Evolutionary conservation across 2,797 vertebrate species (phyloP).

Genomic region (Amblyopsis hoosieri): DNA sequence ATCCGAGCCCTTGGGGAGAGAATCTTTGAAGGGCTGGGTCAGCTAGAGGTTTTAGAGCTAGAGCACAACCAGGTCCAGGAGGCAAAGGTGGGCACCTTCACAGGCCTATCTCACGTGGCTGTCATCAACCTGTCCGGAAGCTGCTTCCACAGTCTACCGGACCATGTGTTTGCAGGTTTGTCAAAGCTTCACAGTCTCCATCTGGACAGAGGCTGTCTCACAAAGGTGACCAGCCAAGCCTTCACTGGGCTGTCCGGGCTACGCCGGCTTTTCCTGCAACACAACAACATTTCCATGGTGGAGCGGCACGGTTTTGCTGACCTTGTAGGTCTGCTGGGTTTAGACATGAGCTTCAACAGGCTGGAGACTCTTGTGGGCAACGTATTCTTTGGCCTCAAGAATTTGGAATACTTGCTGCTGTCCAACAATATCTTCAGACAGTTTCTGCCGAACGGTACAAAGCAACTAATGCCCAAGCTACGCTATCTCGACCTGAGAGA

Average conservation of each 20-base stretch:
- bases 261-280: conserved; percentile 88
- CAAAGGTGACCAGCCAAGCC: conserved; percentile 77
- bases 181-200: conserved; percentile 92
- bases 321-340: conserved; percentile 84
- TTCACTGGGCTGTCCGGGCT: conserved; percentile 87
- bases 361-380: conserved; percentile 77
- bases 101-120: conserved; percentile 85
- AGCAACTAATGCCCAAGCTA: conserved; percentile 78
- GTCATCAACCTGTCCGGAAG: conserved; percentile 93
- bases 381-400: conserved; percentile 85
- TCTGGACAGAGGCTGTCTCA: conserved; percentile 88
- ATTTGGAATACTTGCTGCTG: conserved; percentile 91
- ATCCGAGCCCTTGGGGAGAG: conserved; percentile 82
- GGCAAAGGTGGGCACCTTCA: conserved; percentile 81
- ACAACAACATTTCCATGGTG: conserved; percentile 82
- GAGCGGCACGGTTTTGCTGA: conserved; percentile 86
- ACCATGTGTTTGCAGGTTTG: conserved; percentile 86
- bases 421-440: conserved; percentile 84
- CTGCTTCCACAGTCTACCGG: conserved; percentile 84
- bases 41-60: conserved; percentile 89
- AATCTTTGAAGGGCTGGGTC: conserved; percentile 89
- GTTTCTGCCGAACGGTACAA: conserved; percentile 71
- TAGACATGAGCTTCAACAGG: conserved; percentile 89
- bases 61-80: conserved; percentile 92
- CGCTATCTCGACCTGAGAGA: conserved; percentile 86